phyloP scores from a whole-genome alignment of 2,113 vertebrate genomes.

The Dermatemys mawii region DNA sequence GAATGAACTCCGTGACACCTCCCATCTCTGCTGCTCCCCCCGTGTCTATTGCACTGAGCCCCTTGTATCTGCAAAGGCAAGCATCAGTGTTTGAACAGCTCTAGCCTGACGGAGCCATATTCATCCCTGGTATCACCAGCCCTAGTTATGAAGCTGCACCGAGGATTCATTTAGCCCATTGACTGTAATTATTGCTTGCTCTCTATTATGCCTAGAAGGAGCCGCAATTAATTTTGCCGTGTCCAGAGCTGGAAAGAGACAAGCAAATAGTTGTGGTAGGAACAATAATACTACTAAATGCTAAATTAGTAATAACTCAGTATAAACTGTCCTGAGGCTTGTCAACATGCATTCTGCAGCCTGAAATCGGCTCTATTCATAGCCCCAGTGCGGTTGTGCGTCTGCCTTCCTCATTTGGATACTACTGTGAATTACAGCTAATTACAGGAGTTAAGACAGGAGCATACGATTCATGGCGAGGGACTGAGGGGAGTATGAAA shows the following conservation, averaged over 20 bases:
- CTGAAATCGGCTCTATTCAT: neutral
- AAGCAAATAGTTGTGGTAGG: neutral
- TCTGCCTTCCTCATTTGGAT: neutral
- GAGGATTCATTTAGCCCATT: neutral
- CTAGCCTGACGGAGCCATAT: neutral
- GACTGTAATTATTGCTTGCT: neutral
- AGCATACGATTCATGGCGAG: neutral
- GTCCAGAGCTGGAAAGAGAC: neutral
- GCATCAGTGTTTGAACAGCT: neutral
- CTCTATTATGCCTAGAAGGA: neutral
- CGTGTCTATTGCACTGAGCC: neutral
- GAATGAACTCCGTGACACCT: neutral
- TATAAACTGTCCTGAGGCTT: neutral
- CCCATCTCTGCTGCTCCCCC: neutral
- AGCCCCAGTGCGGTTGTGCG: neutral
- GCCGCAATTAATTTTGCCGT: neutral
- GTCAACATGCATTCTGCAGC: neutral
- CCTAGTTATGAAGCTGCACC: neutral
- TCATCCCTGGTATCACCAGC: neutral
- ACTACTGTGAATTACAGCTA: neutral
- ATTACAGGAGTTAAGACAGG: neutral
- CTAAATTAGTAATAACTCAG: conserved; percentile 3
- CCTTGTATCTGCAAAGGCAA: neutral
- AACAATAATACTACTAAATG: neutral
- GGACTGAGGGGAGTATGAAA: neutral